Evolutionary conservation across 1,140 invertebrate species (phyloP).

Genomic region (Cyclina sinensis): DNA sequence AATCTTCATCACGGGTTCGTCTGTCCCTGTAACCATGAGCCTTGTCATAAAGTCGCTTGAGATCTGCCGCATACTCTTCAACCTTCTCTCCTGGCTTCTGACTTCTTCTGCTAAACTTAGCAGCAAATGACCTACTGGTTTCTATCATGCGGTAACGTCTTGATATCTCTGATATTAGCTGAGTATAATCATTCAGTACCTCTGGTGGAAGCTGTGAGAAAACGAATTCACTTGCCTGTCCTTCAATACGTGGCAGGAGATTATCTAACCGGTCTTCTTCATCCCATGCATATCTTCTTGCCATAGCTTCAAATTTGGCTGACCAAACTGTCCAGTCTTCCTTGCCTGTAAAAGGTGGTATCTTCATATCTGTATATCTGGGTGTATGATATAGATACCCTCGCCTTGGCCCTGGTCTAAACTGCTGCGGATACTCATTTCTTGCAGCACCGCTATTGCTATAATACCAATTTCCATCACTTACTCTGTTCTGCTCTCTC

Average conservation of each 20-base stretch:
- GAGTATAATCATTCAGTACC: background rate
- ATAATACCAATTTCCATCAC: too few relatives aligned
- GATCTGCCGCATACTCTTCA: slow-evolving; percentile 33
- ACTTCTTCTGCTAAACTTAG: slow-evolving; percentile 30
- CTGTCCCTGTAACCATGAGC: slow-evolving; percentile 26
- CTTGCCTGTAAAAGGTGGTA: slow-evolving; percentile 15
- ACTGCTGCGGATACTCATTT: background rate
- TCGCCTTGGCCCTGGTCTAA: background rate
- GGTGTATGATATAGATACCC: background rate
- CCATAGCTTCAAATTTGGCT: slow-evolving; percentile 30
- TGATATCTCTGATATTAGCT: background rate
- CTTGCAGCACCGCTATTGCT: too few relatives aligned
- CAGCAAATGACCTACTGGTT: slow-evolving; percentile 29
- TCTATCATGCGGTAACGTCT: slow-evolving; percentile 24
- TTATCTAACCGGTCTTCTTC: slow-evolving; percentile 17
- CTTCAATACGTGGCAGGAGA: slow-evolving; percentile 13
- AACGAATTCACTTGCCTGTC: slow-evolving; percentile 37
- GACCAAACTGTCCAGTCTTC: slow-evolving; percentile 30
- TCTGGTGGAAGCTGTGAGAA: slow-evolving; percentile 1
- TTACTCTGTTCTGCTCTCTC: too few relatives aligned
- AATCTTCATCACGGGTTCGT: slow-evolving; percentile 9
- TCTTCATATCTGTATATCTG: background rate
- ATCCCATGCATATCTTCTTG: background rate
- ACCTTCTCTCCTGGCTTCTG: background rate
- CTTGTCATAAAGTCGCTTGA: slow-evolving; percentile 49